Base-by-base conservation (phyloP, 2,888 invertebrate genomes). In the Muschampia plurimacula region DNA sequence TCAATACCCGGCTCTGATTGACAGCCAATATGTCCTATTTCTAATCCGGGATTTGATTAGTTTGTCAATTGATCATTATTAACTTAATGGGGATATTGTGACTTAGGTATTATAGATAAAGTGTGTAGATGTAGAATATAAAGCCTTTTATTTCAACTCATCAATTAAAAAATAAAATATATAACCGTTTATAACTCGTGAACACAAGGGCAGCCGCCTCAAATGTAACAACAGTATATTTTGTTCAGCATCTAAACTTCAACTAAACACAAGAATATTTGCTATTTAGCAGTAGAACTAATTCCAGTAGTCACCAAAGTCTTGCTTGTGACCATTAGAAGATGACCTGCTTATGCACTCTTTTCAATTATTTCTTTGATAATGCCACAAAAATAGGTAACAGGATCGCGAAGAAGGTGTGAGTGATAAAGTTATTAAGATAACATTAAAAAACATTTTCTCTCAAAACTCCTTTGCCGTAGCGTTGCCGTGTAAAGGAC, bases 1-100 rank as follows among this genome's bases (percentile, higher is more conserved):
- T 49, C 39, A 55, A 57, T 49, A 46, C n/a, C 15, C 46, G 60
- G 12, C 66, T 41, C 36, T 62, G 72, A 62, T 67, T 72, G 72
- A 59, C 60, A 67, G 67, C 60, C 41, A 39, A 67, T 62, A 36
- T 39, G 57, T 67, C 49, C 49, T 66, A 52, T 13, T 67, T 10
- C 36, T 36, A n/a, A 66, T 66, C 52, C 52, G n/a, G 15, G 52
- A 52, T 52, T 52, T 22, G 15, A 52, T 52, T 52, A 22, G 52
- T 52, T 52, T 52, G 22, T 52, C 15, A 22, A 22, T 2, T 55
- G 15, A 22, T 55, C 15, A 8, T 44, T 9, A 9, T 7, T 9
- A 9, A 41, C 9, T 41, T 41, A 41, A 41, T 41, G 41, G 41
- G 5, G 9, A 41, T 32, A 32, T 32, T 4, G 2, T 4, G 2